A percentile compares a stretch with the other conserved stretches of the same genome.
These are phyloP conservation scores for Cromileptes altivelis DNA, from an alignment of 2,113 vertebrate genomes.

Conservation along the genomic window DNA sequence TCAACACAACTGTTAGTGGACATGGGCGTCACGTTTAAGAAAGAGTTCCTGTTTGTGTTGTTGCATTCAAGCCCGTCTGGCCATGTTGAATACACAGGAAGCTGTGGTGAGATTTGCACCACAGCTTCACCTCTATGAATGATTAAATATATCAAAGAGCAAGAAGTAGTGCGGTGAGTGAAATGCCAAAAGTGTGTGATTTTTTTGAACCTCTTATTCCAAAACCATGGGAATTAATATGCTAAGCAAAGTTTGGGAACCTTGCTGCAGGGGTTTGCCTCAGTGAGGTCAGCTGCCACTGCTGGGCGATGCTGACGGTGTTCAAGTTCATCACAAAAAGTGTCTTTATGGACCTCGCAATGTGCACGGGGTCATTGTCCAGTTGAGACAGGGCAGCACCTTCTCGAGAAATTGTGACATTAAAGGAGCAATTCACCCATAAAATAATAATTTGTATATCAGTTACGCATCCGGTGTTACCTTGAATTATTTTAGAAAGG, in stretches of 20 bases:
- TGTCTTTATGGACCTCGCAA: background rate
- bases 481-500: too few relatives aligned
- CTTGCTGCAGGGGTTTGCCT: background rate
- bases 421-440: too few relatives aligned
- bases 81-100: slow-evolving; percentile 5
- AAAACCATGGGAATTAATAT: background rate
- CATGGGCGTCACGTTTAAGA: slow-evolving; percentile 6
- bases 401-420: too few relatives aligned
- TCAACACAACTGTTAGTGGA: slow-evolving; percentile 38
- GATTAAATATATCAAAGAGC: background rate
- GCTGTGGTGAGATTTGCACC: background rate
- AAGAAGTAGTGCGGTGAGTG: background rate
- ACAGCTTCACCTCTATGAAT: background rate
- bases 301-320: background rate
- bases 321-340: background rate
- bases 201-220: background rate
- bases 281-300: background rate
- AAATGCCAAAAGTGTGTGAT: background rate
- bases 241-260: background rate
- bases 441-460: too few relatives aligned
- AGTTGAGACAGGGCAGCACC: too few relatives aligned
- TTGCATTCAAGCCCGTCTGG: background rate
- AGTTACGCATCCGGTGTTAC: too few relatives aligned
- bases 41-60: slow-evolving; percentile 11
- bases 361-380: background rate